Conservation (phyloP, 2,113 vertebrate species). For the Trichechus manatus region DNA sequence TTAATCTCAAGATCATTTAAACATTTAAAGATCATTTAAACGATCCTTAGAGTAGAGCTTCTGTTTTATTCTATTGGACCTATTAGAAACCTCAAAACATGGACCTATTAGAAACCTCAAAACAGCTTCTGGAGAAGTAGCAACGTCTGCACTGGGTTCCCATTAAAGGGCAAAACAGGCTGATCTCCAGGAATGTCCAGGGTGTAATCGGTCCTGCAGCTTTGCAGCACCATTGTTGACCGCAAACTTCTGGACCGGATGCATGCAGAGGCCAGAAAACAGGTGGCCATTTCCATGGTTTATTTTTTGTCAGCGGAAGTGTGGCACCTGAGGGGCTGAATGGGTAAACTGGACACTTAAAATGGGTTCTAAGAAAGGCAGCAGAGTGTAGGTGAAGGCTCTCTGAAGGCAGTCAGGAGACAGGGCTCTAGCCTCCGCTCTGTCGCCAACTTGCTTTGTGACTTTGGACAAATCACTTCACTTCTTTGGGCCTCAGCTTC, state of each 20-base stretch:
- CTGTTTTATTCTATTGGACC: background rate
- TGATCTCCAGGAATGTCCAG: background rate
- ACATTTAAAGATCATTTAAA: background rate
- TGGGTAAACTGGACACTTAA: background rate
- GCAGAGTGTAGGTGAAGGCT: background rate
- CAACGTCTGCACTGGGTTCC: background rate
- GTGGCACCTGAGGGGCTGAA: background rate
- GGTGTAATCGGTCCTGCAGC: background rate
- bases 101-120: conserved; percentile 19
- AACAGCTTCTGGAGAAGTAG: background rate
- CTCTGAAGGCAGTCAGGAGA: background rate
- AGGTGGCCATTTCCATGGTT: background rate
- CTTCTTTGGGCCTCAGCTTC: conserved; percentile 5
- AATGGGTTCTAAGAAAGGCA: background rate
- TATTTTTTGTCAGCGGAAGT: background rate
- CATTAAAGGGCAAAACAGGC: background rate
- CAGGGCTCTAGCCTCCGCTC: background rate
- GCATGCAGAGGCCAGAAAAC: background rate
- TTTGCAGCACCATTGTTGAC: background rate
- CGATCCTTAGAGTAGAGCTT: background rate
- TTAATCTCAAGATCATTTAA: background rate
- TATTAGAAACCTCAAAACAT: conserved; percentile 1
- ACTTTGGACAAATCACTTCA: background rate
- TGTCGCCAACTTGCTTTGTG: background rate
- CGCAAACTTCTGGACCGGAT: background rate